These are phyloP conservation scores for Malacosoma neustria DNA, from an alignment of 2,888 invertebrate genomes.

Conservation along the genomic window DNA sequence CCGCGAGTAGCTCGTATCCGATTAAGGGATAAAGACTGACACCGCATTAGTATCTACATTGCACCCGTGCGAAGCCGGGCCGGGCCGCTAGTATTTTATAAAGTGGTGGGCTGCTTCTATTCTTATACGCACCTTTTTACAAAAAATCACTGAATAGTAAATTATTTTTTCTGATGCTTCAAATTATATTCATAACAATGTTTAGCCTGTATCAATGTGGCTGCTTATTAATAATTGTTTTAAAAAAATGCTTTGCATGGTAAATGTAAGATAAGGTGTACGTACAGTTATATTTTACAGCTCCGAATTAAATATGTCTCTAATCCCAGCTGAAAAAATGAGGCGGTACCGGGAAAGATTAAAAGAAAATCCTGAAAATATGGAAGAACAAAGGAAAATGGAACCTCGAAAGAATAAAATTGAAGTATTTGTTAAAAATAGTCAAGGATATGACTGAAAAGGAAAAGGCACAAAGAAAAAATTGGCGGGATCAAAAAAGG, in stretches of 20 bases:
- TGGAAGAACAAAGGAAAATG: conserved; percentile 7
- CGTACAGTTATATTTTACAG: background rate
- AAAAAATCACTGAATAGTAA: background rate
- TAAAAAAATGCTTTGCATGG: background rate
- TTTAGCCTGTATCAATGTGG: background rate
- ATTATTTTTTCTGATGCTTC: background rate
- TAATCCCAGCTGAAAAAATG: conserved; percentile 5
- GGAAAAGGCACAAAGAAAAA: conserved; percentile 3
- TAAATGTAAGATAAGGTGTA: background rate
- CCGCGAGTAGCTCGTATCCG: too few relatives aligned
- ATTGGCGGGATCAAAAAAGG: background rate
- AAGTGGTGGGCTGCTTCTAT: background rate
- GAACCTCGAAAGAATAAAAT: background rate
- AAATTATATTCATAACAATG: background rate
- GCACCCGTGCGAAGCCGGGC: too few relatives aligned
- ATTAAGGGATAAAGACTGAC: too few relatives aligned
- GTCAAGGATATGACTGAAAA: conserved; percentile 2
- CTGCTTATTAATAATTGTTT: background rate
- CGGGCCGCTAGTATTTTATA: too few relatives aligned
- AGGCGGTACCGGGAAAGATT: conserved; percentile 4
- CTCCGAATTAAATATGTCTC: background rate
- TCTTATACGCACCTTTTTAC: background rate
- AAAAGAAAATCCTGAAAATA: conserved; percentile 4
- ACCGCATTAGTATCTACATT: too few relatives aligned
- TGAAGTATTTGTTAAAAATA: background rate